Percentiles rank a stretch among this genome's conserved stretches.
These are phyloP conservation scores for Mimas tiliae DNA, from an alignment of 2,888 invertebrate species.

Conservation along the genomic window DNA sequence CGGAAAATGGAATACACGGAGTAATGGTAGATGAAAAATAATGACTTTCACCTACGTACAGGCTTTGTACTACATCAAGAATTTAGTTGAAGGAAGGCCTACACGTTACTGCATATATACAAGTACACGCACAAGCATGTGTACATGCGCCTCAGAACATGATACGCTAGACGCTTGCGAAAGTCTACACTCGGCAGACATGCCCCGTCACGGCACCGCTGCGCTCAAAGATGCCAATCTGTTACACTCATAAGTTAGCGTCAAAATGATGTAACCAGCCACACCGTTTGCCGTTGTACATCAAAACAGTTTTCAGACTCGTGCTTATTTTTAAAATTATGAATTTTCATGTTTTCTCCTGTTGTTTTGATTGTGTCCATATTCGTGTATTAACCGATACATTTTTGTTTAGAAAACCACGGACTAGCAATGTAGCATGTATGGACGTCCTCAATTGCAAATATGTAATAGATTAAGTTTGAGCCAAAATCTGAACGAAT, in stretches of 20 bases:
- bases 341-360: background rate
- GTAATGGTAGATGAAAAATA: too few species aligned
- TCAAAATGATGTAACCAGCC: conserved; percentile 68
- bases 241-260: conserved; percentile 54
- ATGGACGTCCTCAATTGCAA: too few species aligned
- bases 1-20: too few species aligned
- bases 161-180: conserved; percentile 61
- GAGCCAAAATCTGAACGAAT: too few species aligned
- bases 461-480: too few species aligned
- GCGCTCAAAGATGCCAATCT: conserved; percentile 66
- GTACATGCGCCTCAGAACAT: background rate
- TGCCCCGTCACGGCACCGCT: conserved; percentile 68
- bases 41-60: too few species aligned
- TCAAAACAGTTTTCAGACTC: background rate
- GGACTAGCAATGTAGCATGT: too few species aligned
- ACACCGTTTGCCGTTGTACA: background rate
- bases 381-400: background rate
- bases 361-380: background rate
- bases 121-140: background rate
- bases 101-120: background rate
- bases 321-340: background rate
- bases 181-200: conserved; percentile 66
- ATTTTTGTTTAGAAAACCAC: too few species aligned
- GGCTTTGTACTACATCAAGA: too few species aligned
- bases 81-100: too few species aligned